These are phyloP conservation scores for Paracentrotus lividus DNA, from an alignment of 53 echinoderm and acorn worm species.

Conservation along the genomic window DNA sequence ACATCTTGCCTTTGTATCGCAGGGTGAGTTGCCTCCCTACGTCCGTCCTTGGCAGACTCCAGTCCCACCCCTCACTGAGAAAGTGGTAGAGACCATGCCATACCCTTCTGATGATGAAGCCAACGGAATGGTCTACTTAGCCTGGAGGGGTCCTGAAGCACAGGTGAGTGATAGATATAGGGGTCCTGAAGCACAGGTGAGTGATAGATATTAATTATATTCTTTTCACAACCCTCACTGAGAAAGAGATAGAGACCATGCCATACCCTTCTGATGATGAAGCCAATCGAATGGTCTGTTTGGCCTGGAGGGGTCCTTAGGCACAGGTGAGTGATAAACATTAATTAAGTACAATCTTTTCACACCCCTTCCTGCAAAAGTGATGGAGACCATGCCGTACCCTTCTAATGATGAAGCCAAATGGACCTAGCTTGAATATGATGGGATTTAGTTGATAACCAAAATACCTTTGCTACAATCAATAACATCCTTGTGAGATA, in stretches of 20 bases:
- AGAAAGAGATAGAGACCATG: constrained; percentile 78
- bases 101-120: constrained; percentile 97
- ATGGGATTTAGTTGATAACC: too few species aligned
- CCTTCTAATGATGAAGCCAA: too few species aligned
- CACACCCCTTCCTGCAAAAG: too few species aligned
- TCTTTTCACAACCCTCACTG: constrained; percentile 74
- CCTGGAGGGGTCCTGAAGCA: constrained; percentile 93
- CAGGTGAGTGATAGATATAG: constrained; percentile 71
- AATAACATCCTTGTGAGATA: too few species aligned
- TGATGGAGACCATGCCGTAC: too few species aligned
- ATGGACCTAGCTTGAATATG: too few species aligned
- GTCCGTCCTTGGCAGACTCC: constrained; percentile 88
- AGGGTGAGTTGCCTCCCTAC: constrained; percentile 88
- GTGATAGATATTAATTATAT: too few species aligned
- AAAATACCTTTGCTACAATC: too few species aligned
- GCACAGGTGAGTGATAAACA: too few species aligned
- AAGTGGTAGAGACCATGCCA: constrained; percentile 76
- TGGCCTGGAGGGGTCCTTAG: too few species aligned
- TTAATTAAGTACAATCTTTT: too few species aligned
- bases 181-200: too few species aligned
- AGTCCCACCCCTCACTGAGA: constrained; percentile 85
- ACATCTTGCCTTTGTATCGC: neutral
- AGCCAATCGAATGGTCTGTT: constrained; percentile 59
- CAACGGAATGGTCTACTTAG: constrained; percentile 94
- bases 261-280: constrained; percentile 95